Evolutionary conservation across 2,888 invertebrate genomes (phyloP), one percentile per base, ranked within the genome.

Genomic region (Hydrotaea diabolus): DNA sequence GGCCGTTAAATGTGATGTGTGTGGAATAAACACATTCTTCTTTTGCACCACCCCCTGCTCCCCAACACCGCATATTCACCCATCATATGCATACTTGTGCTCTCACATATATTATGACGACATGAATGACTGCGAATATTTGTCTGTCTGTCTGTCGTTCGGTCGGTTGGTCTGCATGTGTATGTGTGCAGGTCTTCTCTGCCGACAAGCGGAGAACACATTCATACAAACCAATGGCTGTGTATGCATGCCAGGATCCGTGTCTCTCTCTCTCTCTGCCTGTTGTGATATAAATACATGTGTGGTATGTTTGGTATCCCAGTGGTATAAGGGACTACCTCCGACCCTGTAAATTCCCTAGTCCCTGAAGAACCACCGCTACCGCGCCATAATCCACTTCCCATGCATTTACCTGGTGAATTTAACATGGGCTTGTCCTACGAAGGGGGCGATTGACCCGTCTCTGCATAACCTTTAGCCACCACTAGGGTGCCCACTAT

Each of bases 1-100:
- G 85, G 79, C 82, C 82, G 82, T 82, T 77, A 85, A 82, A 79
- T 79, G 79, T 39, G 69, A 13, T 69, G 66, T 66, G 69, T 69
- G 17, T 21, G 23, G 21, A 46, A 69, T 69, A 46, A 43, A 69
- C 21, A 31, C 31, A 62, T 62, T n/a, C 31, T 49, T n/a, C 5
- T 2, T n/a, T 11, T 13, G n/a, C 49, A n/a, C 17, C 21, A 17
- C 72, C 26, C 2, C 9, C 31, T 39, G 9, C n/a, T n/a, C 17
- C 72, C 15, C 26, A 46, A 66, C 7, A 71, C 31, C 59, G 4
- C 46, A 9, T 62, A 17, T 36, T 36, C 13, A 7, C 11, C 15
- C 43, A 43, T 49, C 36, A 7, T 13, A 46, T 53, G 36, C 46
- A 31, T 31, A 62, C 77, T 36, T 8, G 53, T 72, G 53, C 43